Conservation (phyloP, 1,140 invertebrate species). For the Episyrphus balteatus region DNA sequence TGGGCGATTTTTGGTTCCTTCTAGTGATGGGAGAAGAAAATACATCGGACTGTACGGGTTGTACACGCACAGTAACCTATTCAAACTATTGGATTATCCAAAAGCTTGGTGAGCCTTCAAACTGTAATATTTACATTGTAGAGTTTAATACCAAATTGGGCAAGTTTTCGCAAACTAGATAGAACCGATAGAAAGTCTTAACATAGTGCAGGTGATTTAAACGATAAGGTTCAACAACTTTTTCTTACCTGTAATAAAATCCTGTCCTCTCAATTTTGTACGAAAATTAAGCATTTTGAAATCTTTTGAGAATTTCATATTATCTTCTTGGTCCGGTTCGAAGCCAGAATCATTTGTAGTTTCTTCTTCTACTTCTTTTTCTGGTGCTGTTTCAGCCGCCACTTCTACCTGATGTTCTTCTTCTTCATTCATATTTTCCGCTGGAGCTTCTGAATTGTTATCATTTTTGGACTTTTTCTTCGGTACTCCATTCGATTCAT, state of each 20-base stretch:
- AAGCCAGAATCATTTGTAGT: slow-evolving; percentile 22
- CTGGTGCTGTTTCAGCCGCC: too few relatives aligned
- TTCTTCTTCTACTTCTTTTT: slow-evolving; percentile 12
- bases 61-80: too few relatives aligned
- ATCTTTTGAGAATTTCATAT: slow-evolving; percentile 22
- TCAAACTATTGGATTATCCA: too few relatives aligned
- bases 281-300: slow-evolving; percentile 32
- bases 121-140: too few relatives aligned
- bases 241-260: slow-evolving; percentile 27
- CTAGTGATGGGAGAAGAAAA: too few relatives aligned
- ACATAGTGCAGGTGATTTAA: background rate
- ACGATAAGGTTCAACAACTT: background rate
- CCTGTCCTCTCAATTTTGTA: slow-evolving; percentile 19
- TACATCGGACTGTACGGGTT: too few relatives aligned
- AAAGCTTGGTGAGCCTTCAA: too few relatives aligned
- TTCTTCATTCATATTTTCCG: background rate
- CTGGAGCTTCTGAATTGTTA: slow-evolving; percentile 5
- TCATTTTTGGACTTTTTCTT: background rate
- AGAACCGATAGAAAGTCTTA: background rate
- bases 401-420: background rate
- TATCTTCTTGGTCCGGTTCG: slow-evolving; percentile 13
- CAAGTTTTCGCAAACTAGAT: background rate
- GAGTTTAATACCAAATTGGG: background rate
- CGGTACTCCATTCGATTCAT: slow-evolving; percentile 9
- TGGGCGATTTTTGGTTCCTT: too few relatives aligned